phyloP scores from a whole-genome alignment of 2,888 invertebrate species.

The Lepidochrysops patricia region DNA sequence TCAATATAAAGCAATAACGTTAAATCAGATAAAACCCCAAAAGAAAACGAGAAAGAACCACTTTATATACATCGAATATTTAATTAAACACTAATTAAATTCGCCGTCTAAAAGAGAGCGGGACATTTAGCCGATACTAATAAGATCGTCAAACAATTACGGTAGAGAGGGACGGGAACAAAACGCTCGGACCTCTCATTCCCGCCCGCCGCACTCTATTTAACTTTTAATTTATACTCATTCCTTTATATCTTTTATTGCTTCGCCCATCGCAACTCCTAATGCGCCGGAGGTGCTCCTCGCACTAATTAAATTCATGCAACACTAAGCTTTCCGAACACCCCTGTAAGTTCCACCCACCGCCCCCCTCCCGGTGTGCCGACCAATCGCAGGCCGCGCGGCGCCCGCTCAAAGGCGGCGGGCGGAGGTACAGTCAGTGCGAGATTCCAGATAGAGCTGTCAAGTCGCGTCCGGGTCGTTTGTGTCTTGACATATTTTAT shows the following conservation, averaged over 20 bases:
- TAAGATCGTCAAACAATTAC: constrained; percentile 76
- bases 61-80: constrained; percentile 42
- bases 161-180: constrained; percentile 35
- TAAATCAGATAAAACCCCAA: constrained; percentile 32
- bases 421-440: constrained; percentile 51
- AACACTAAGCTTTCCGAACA: constrained; percentile 64
- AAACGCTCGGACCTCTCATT: constrained; percentile 34
- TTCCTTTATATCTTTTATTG: constrained; percentile 76
- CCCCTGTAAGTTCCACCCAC: constrained; percentile 38
- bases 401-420: constrained; percentile 30
- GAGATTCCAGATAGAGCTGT: constrained; percentile 71
- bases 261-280: constrained; percentile 74
- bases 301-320: constrained; percentile 74
- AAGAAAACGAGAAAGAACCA: constrained; percentile 48
- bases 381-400: constrained; percentile 40
- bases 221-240: constrained; percentile 76
- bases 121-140: constrained; percentile 74
- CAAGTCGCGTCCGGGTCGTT: constrained; percentile 69
- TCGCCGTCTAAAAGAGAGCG: constrained; percentile 69
- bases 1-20: too few relatives aligned
- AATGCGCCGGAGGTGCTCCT: constrained; percentile 73
- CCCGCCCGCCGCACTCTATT: constrained; percentile 55
- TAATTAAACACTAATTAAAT: constrained; percentile 74
- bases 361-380: constrained; percentile 31
- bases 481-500: constrained; percentile 72